A percentile compares a stretch with the other conserved stretches of the same genome.
Evolutionary conservation across 2,888 invertebrate genomes (phyloP).

Genomic region (Polyommatus icarus): DNA sequence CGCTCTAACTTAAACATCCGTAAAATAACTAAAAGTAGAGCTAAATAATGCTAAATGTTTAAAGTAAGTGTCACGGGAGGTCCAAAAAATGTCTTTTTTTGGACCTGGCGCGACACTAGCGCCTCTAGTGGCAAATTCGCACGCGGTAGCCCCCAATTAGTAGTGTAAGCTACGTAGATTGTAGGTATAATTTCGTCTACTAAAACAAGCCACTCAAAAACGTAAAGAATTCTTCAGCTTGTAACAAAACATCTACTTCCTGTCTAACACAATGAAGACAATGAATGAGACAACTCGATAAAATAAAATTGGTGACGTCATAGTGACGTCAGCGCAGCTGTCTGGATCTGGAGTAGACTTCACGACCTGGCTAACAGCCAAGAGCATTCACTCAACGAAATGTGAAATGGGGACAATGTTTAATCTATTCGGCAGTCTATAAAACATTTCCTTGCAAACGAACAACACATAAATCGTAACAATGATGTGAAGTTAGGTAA

Average conservation of each 20-base stretch:
- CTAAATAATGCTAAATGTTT: too few species aligned
- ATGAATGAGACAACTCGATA: slow-evolving; percentile 14
- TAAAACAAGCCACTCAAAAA: background rate
- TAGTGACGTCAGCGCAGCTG: slow-evolving; percentile 66
- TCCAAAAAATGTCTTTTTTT: too few species aligned
- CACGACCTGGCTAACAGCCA: slow-evolving; percentile 66
- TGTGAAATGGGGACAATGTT: slow-evolving; percentile 64
- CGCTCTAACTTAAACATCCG: too few species aligned
- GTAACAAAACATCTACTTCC: slow-evolving; percentile 7
- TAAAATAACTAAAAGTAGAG: too few species aligned
- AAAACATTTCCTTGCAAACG: slow-evolving; percentile 25
- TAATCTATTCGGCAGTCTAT: slow-evolving; percentile 41
- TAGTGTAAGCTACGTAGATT: too few species aligned
- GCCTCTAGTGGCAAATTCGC: too few species aligned
- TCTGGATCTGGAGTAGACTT: slow-evolving; percentile 79
- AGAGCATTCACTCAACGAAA: slow-evolving; percentile 70
- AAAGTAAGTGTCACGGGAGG: too few species aligned
- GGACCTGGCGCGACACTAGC: too few species aligned
- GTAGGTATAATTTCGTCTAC: background rate
- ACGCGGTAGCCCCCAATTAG: too few species aligned
- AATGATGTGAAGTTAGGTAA: slow-evolving; percentile 6
- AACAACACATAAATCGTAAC: slow-evolving; percentile 33
- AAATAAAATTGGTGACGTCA: slow-evolving; percentile 54
- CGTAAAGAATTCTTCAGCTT: background rate
- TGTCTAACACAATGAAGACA: slow-evolving; percentile 3